Evolutionary conservation across 2,888 invertebrate species (phyloP), one percentile per base, ranked within the genome.

Genomic region (Lepidocyrtinus sp.): DNA sequence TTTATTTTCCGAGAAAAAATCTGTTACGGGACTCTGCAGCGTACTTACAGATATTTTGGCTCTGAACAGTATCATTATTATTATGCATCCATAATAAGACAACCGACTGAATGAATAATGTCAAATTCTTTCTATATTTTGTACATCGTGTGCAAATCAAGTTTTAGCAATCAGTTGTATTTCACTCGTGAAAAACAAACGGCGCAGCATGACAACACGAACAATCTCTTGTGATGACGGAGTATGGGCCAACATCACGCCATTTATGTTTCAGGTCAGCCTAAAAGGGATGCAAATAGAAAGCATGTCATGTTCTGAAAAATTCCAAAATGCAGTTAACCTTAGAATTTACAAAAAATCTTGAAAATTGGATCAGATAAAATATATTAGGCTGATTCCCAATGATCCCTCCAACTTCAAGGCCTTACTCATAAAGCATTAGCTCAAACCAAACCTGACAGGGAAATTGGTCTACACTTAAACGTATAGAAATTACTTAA

Each of bases 101-200:
- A 75, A 67, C 21, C 17, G 50, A 68, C 22, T 36, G 61, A 75
- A 68, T 24, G 68, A 68, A 65, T 65, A 15, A 68, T 36, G 17
- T 69, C 19, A 69, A 63, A 62, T 24, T 64, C 36, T 12, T 12
- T 36, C 36, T 74, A 25, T 64, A 5, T 63, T 74, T 55, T 65
- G 36, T 36, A 36, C 36, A 65, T 67, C 59, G 62, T 62, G 75
- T 69, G 68, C 68, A 62, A 68, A 75, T 75, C 75, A 75, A 68
- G 75, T 67, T 75, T 75, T 75, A 65, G 75, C 75, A 75, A 75
- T 75, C 75, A 68, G 75, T 45, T 24, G 75, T 61, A 36, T 75
- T 75, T 69, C 27, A 61, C 50, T 75, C 75, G 67, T 75, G 75
- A 75, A 36, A 36, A 36, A 36, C 36, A 36, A 36, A 69, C 68